Conservation (phyloP, 2,113 vertebrate genomes). For the Oostethus manadensis region DNA sequence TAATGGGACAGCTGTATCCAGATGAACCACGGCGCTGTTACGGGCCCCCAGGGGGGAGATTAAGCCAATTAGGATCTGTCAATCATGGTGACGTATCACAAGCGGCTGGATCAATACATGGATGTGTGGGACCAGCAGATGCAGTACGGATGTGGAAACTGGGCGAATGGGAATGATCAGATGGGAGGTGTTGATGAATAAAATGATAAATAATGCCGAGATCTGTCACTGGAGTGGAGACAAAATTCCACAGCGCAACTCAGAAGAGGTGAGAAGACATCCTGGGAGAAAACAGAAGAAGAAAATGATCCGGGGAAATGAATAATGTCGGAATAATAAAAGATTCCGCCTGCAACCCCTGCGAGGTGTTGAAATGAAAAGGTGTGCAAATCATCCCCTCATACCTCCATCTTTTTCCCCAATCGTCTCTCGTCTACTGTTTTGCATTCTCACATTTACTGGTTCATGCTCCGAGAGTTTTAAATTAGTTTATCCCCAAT, state of each 20-base stretch:
- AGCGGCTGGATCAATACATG: slow-evolving; percentile 56
- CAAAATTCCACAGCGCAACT: neutral
- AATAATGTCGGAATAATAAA: slow-evolving; percentile 12
- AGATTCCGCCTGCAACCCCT: slow-evolving; percentile 8
- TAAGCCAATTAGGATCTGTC: slow-evolving; percentile 67
- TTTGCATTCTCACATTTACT: slow-evolving; percentile 26
- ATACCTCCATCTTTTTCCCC: neutral
- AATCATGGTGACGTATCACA: slow-evolving; percentile 52
- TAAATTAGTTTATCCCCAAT: slow-evolving; percentile 40
- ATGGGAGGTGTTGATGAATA: neutral
- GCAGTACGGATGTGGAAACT: neutral
- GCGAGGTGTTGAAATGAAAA: slow-evolving; percentile 45
- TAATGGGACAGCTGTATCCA: slow-evolving; percentile 69
- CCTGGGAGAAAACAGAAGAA: neutral
- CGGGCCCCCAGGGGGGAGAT: slow-evolving; percentile 36
- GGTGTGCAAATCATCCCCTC: slow-evolving; percentile 42
- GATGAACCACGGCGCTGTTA: slow-evolving; percentile 41
- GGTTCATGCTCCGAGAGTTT: slow-evolving; percentile 23
- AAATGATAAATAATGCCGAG: neutral
- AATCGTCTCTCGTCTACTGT: slow-evolving; percentile 28
- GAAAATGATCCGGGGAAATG: slow-evolving; percentile 1
- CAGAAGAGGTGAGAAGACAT: neutral
- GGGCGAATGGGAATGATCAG: no score
- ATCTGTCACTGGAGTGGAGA: neutral
- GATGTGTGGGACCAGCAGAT: slow-evolving; percentile 19